phyloP scores from a whole-genome alignment of 2,888 invertebrate genomes.

The Epinotia bilunana region DNA sequence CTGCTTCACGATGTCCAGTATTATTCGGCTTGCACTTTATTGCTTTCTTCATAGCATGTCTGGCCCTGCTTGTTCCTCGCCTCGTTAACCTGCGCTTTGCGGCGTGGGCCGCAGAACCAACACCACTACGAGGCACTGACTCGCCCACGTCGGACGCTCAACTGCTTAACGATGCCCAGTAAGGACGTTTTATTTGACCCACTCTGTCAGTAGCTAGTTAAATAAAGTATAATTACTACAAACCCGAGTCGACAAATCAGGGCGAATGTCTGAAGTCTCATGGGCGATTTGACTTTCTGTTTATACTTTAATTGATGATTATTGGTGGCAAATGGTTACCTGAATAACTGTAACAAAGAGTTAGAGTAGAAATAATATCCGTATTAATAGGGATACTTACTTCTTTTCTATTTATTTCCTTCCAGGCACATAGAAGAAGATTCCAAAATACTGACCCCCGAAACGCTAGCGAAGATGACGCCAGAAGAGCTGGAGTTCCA shows the following conservation, averaged over 20 bases:
- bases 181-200: slow-evolving; percentile 36
- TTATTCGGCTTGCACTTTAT: too few relatives aligned
- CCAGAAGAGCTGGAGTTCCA: slow-evolving; percentile 94
- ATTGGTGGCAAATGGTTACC: neutral
- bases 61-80: too few relatives aligned
- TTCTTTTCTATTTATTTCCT: slow-evolving; percentile 25
- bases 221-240: neutral
- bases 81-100: too few relatives aligned
- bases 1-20: slow-evolving; percentile 90
- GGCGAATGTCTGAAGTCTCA: neutral
- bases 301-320: neutral
- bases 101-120: too few relatives aligned
- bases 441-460: slow-evolving; percentile 86
- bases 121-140: slow-evolving; percentile 84
- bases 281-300: neutral
- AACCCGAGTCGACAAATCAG: neutral
- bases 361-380: neutral
- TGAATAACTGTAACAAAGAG: neutral
- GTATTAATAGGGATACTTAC: neutral
- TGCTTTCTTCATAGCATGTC: too few relatives aligned
- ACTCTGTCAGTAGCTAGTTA: neutral
- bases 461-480: slow-evolving; percentile 88
- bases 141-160: slow-evolving; percentile 83
- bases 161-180: slow-evolving; percentile 89
- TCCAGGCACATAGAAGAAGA: slow-evolving; percentile 92